Conservation (phyloP, 2,888 invertebrate species). For the Mythimna ferrago region DNA sequence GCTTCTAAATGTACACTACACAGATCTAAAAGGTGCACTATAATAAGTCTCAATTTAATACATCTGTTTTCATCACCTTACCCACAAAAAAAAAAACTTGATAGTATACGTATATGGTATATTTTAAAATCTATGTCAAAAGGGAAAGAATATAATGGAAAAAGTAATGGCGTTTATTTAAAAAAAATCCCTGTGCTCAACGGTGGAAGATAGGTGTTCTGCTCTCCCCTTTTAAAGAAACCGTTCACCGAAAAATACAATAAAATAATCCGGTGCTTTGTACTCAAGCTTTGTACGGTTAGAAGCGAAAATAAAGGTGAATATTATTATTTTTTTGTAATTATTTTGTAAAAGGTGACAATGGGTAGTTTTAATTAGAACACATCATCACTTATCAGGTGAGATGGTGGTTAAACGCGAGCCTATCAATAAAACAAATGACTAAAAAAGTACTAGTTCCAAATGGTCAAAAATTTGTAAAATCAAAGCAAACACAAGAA, state of each 20-base stretch:
- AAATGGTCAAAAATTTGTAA: too few relatives aligned
- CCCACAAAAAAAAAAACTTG: constrained; percentile 14
- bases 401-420: too few relatives aligned
- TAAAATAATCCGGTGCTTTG: constrained; percentile 87
- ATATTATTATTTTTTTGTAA: neutral
- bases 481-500: too few relatives aligned
- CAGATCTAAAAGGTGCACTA: constrained; percentile 33
- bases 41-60: constrained; percentile 16
- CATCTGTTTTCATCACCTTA: constrained; percentile 33
- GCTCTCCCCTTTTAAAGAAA: constrained; percentile 72
- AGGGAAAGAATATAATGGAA: constrained; percentile 13
- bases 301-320: constrained; percentile 11
- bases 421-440: too few relatives aligned
- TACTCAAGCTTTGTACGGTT: constrained; percentile 57
- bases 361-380: neutral
- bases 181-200: constrained; percentile 45
- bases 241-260: constrained; percentile 85
- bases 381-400: too few relatives aligned
- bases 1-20: neutral
- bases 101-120: constrained; percentile 16
- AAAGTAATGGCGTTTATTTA: constrained; percentile 29
- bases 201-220: constrained; percentile 62
- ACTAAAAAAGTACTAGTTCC: too few relatives aligned
- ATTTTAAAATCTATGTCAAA: constrained; percentile 24
- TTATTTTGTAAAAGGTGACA: neutral